phyloP scores from a whole-genome alignment of 2,888 invertebrate genomes.

The Erebia epiphron region DNA sequence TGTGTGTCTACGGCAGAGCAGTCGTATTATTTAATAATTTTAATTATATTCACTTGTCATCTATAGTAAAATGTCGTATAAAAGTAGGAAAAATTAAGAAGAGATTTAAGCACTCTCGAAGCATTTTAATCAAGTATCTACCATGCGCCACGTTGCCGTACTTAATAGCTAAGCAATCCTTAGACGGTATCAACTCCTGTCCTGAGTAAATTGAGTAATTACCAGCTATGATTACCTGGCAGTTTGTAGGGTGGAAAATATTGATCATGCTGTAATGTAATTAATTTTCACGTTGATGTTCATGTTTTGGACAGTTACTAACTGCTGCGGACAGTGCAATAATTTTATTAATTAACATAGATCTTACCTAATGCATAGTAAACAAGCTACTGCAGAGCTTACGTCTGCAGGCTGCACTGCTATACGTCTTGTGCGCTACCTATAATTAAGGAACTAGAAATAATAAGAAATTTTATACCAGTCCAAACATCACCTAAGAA shows the following conservation, averaged over 20 bases:
- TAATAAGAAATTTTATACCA: no score
- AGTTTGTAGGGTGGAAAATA: constrained; percentile 66
- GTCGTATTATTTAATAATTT: no score
- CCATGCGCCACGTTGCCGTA: constrained; percentile 21
- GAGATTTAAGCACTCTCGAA: neutral
- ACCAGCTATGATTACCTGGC: constrained; percentile 68
- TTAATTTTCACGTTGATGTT: constrained; percentile 8
- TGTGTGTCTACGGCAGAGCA: no score
- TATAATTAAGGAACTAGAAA: no score
- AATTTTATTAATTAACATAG: no score
- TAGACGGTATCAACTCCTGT: constrained; percentile 63
- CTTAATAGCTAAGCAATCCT: constrained; percentile 50
- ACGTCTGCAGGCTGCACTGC: no score
- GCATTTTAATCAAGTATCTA: constrained; percentile 16
- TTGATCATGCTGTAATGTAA: constrained; percentile 55
- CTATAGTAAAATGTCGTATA: neutral
- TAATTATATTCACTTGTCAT: no score
- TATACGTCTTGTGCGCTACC: no score
- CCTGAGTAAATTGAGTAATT: constrained; percentile 76
- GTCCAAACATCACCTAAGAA: no score
- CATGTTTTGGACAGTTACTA: neutral
- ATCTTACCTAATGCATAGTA: no score
- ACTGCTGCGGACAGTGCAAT: neutral
- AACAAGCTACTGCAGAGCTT: no score
- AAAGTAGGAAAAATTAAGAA: neutral